Base-by-base conservation (phyloP, 2,888 invertebrate genomes). In the Xanthorhoe spadicearia region DNA sequence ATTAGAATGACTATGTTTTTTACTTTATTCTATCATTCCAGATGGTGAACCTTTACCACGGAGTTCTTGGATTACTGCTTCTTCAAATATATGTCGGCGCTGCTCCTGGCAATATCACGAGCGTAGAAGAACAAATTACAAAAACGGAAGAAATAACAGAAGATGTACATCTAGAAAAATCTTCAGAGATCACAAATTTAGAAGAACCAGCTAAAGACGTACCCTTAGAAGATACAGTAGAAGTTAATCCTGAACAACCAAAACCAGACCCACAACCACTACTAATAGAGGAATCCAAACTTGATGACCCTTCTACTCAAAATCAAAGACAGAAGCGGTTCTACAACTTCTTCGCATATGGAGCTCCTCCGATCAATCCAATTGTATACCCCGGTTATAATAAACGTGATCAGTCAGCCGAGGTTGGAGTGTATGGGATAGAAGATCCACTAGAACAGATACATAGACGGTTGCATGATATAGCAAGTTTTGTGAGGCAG, bases 251-350 rank as follows among this genome's bases (percentile, higher is more conserved):
- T 32, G 66, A 61, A 52, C 78, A 74, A 59, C 72, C 74, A 15
- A 81, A 76, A 65, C 70, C 79, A 43, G 79, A 84, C 10, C 63
- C 65, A 28, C 64, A 74, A 68, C 70, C 81, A 4, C 63, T 74
- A 18, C 73, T 61, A 68, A 28, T 64, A 49, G 79, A 76, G 61
- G 79, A 80, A 13, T 71, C 59, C 5, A 71, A 72, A 54, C 60
- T 59, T n/a, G 75, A 77, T 43, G 72, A 72, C 5, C 81, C 66
- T 10, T 43, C 69, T 51, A 57, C 74, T 0, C 81, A 84, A 77
- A 78, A 72, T 32, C 76, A 77, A 52, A 78, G 88, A 38, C 83
- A 87, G 46, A 88, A 88, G 66, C 73, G 88, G 67, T 86, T 81
- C 79, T 85, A 81, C 58, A 81, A 83, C 72, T 81, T 76, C 46